Evolutionary conservation across 2,797 vertebrate species (phyloP).

Genomic region (Leucoraja ocellata): DNA sequence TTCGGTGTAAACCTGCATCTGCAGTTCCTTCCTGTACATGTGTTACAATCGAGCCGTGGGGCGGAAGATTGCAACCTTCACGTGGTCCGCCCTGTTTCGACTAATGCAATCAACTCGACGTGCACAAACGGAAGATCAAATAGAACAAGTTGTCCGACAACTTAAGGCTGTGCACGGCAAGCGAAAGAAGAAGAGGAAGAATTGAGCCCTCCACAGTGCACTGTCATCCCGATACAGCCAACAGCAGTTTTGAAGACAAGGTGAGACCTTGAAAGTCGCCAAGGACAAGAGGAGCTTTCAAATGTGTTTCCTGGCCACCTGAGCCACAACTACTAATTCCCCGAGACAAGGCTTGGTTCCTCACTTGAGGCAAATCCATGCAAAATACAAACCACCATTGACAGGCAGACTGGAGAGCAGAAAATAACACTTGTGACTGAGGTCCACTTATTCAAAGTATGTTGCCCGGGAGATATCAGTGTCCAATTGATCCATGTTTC

Average conservation of each 20-base stretch:
- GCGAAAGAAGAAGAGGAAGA: no score
- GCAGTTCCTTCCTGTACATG: no score
- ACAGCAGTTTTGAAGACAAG: not conserved
- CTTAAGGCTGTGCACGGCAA: no score
- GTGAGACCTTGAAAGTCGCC: not conserved
- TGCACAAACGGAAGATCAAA: no score
- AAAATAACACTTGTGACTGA: not conserved
- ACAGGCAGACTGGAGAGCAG: no score
- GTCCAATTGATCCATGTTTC: not conserved
- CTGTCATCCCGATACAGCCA: no score
- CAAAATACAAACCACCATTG: not conserved
- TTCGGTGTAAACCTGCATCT: no score
- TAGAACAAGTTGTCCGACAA: no score
- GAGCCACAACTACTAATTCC: not conserved
- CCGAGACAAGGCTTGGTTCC: not conserved
- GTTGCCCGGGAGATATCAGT: not conserved
- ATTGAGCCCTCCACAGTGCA: not conserved
- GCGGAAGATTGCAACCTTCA: no score
- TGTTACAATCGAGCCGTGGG: no score
- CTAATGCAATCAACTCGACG: no score
- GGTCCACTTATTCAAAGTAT: not conserved
- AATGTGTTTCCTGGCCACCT: not conserved
- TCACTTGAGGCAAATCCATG: not conserved
- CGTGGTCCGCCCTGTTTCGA: no score
- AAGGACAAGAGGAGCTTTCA: not conserved